Percentiles rank a stretch among this genome's conserved stretches.
Evolutionary conservation across 2,888 invertebrate genomes (phyloP).

Genomic region (Stenodema calcarata): DNA sequence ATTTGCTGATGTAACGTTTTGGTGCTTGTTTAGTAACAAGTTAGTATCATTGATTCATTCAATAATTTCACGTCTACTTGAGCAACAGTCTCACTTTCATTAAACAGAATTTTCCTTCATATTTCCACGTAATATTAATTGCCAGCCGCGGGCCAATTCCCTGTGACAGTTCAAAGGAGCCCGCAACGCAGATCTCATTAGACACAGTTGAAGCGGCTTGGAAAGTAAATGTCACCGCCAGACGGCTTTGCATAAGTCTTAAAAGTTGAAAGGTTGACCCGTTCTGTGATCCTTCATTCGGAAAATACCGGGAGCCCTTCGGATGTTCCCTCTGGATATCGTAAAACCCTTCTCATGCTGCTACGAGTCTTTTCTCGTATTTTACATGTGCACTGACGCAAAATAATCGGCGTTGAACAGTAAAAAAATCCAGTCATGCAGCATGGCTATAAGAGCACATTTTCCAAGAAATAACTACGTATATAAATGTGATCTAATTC

Average conservation of each 20-base stretch:
- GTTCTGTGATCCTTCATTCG: constrained; percentile 31
- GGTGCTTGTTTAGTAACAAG: no score
- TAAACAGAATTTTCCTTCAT: no score
- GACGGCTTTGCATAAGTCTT: neutral
- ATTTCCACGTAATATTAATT: no score
- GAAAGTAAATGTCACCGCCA: constrained; percentile 37
- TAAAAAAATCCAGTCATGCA: neutral
- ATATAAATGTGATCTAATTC: no score
- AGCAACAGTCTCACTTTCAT: no score
- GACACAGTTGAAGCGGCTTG: constrained; percentile 36
- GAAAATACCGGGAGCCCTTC: neutral
- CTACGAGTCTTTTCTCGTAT: neutral
- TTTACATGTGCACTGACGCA: neutral
- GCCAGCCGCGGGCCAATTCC: neutral
- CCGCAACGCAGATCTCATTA: constrained; percentile 10
- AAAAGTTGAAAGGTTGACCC: constrained; percentile 24
- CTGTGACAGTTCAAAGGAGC: constrained; percentile 33
- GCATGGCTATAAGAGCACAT: no score
- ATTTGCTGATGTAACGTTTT: no score
- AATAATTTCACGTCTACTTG: no score
- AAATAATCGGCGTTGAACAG: neutral
- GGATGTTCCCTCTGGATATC: neutral
- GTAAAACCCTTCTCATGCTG: neutral
- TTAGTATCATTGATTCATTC: no score
- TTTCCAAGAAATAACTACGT: no score